These are phyloP conservation scores for Caiman crocodilus DNA, from an alignment of 2,797 vertebrate genomes.

Conservation along the genomic window DNA sequence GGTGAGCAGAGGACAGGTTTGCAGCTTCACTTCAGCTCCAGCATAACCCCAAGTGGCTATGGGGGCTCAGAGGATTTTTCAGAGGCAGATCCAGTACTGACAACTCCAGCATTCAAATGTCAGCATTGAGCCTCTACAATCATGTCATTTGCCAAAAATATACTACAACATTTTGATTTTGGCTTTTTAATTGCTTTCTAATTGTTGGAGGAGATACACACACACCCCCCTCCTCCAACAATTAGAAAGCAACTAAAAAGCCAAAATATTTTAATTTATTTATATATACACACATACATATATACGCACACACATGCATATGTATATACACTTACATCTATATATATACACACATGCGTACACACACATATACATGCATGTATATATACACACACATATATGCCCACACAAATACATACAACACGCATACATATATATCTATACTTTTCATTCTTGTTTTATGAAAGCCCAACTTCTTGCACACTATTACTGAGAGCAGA, in stretches of 20 bases:
- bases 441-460: neutral
- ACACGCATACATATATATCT: too few relatives aligned
- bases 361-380: too few relatives aligned
- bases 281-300: too few relatives aligned
- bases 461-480: neutral
- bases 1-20: neutral
- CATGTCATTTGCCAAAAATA: too few relatives aligned
- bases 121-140: rapidly evolving
- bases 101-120: rapidly evolving
- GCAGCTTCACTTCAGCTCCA: neutral
- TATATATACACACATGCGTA: too few relatives aligned
- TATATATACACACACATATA: too few relatives aligned
- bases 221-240: neutral
- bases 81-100: neutral
- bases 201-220: neutral
- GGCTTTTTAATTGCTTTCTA: neutral
- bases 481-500: neutral
- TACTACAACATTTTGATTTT: rapidly evolving
- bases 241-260: neutral
- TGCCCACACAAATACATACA: too few relatives aligned
- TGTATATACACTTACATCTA: too few relatives aligned
- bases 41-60: neutral
- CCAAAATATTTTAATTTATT: rapidly evolving
- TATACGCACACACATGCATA: too few relatives aligned
- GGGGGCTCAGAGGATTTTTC: rapidly evolving